phyloP scores from a whole-genome alignment of 2,888 invertebrate species.

The Teleogryllus oceanicus region DNA sequence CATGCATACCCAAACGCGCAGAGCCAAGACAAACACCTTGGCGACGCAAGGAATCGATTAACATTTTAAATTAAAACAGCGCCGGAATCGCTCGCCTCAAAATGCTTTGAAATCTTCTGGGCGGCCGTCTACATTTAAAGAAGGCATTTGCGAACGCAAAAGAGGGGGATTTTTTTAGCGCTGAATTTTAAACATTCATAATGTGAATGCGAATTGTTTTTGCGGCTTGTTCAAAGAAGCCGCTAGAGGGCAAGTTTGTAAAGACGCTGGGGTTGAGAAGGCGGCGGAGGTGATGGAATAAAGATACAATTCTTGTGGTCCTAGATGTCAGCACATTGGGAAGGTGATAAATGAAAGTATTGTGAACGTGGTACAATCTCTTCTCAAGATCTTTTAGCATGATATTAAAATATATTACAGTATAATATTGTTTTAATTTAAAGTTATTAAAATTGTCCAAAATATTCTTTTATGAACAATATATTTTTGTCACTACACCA shows the following conservation, averaged over 20 bases:
- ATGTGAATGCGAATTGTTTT: neutral
- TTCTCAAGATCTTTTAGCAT: too few species aligned
- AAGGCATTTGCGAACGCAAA: neutral
- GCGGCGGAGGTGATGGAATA: neutral
- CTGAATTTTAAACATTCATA: constrained; percentile 18
- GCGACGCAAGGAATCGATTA: neutral
- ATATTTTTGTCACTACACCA: too few species aligned
- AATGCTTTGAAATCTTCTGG: constrained; percentile 3
- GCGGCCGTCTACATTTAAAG: neutral
- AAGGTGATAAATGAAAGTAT: too few species aligned
- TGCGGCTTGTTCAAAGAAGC: neutral
- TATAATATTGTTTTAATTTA: too few species aligned
- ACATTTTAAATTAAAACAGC: constrained; percentile 18
- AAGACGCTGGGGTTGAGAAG: neutral
- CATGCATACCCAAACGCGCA: neutral
- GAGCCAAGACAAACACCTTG: neutral
- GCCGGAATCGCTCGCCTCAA: neutral
- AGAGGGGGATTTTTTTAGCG: neutral
- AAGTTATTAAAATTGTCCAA: too few species aligned
- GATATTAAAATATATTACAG: too few species aligned
- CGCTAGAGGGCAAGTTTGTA: neutral
- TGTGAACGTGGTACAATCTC: too few species aligned
- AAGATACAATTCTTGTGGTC: neutral
- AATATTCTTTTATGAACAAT: too few species aligned
- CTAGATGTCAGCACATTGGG: too few species aligned